phyloP scores from a whole-genome alignment of 2,888 invertebrate genomes.

The Drosophila kuntzei region DNA sequence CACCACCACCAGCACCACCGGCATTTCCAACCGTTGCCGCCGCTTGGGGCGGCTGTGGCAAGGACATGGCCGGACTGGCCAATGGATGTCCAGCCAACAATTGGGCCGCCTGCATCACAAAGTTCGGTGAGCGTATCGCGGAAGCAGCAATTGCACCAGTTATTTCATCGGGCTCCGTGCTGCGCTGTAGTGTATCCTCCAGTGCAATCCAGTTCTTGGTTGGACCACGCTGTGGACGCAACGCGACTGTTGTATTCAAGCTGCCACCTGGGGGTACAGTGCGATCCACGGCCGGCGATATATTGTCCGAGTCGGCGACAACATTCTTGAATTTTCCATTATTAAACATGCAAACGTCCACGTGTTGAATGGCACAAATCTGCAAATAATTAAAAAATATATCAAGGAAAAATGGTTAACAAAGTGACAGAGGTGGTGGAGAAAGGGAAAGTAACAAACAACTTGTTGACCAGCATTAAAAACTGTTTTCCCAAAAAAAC shows the following conservation, averaged over 20 bases:
- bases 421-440: neutral
- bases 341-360: slow-evolving; percentile 97
- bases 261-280: slow-evolving; percentile 88
- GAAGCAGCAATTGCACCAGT: slow-evolving; percentile 86
- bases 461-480: too few relatives aligned
- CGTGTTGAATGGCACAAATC: slow-evolving; percentile 94
- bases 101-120: slow-evolving; percentile 64
- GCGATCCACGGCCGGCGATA: slow-evolving; percentile 81
- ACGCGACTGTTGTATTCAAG: slow-evolving; percentile 88
- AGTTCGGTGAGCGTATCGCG: slow-evolving; percentile 86
- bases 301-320: slow-evolving; percentile 89
- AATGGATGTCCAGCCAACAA: slow-evolving; percentile 56
- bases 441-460: neutral
- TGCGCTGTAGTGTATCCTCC: slow-evolving; percentile 93
- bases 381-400: slow-evolving; percentile 81
- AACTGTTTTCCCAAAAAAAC: too few relatives aligned
- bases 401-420: neutral
- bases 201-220: slow-evolving; percentile 96
- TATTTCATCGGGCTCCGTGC: slow-evolving; percentile 87
- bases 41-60: slow-evolving; percentile 42
- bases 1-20: neutral
- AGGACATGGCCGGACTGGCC: slow-evolving; percentile 69
- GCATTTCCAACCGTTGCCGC: slow-evolving; percentile 1
- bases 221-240: slow-evolving; percentile 90
- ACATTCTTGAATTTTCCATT: slow-evolving; percentile 97